A percentile compares a stretch with the other conserved stretches of the same genome.
phyloP scores from a whole-genome alignment of 2,888 invertebrate genomes.

The Dasysyrphus tricinctus region DNA sequence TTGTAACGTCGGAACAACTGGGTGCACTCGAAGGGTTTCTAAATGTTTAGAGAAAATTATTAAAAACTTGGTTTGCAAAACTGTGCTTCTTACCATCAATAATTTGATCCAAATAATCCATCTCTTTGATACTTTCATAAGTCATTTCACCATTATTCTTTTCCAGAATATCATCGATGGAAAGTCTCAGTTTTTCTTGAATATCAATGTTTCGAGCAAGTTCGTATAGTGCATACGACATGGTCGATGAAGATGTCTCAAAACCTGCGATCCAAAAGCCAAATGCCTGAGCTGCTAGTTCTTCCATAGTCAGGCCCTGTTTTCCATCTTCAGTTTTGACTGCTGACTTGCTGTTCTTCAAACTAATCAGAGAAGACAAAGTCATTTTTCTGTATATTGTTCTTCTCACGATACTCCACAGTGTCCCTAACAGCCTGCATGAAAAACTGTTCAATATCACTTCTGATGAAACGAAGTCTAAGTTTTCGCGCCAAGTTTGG shows the following conservation, averaged over 20 bases:
- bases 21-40: conserved; percentile 86
- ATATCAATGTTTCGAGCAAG: conserved; percentile 83
- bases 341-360: conserved; percentile 75
- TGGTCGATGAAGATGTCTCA: conserved; percentile 84
- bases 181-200: conserved; percentile 82
- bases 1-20: conserved; percentile 84
- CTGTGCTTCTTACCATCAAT: conserved; percentile 81
- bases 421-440: conserved; percentile 77
- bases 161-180: conserved; percentile 82
- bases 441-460: conserved; percentile 78
- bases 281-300: conserved; percentile 85
- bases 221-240: conserved; percentile 84
- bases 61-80: not conserved
- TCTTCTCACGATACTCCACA: conserved; percentile 76
- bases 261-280: conserved; percentile 85
- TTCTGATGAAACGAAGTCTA: conserved; percentile 72
- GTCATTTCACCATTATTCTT: conserved; percentile 81
- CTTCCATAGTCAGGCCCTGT: conserved; percentile 81
- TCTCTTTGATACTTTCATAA: conserved; percentile 83
- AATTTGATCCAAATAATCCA: conserved; percentile 84
- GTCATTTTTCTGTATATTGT: conserved; percentile 78
- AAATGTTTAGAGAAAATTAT: not conserved
- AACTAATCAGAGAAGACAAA: conserved; percentile 78
- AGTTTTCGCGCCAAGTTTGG: conserved; percentile 77
- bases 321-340: conserved; percentile 26